phyloP scores from a whole-genome alignment of 1,140 invertebrate genomes.

The Elysia chlorotica region DNA sequence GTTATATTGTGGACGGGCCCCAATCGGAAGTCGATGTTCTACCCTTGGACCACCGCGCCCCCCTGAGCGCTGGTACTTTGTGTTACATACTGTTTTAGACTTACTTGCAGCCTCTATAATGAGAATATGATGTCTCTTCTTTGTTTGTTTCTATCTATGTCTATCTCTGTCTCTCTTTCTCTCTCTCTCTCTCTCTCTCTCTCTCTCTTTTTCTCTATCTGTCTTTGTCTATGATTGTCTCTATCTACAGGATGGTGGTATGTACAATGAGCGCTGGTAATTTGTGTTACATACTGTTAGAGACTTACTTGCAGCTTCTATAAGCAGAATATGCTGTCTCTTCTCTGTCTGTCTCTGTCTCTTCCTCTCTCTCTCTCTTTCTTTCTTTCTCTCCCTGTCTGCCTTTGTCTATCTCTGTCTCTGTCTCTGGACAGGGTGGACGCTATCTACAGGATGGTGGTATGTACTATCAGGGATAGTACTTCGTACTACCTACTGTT shows the following conservation, averaged over 20 bases:
- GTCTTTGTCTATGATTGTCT: slow-evolving; percentile 65
- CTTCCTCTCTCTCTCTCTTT: neutral
- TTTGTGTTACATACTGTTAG: neutral
- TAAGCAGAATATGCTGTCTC: neutral
- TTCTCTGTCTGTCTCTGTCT: neutral
- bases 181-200: too few relatives aligned
- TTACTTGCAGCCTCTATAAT: neutral
- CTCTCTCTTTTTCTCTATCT: too few relatives aligned
- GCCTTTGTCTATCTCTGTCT: too few relatives aligned
- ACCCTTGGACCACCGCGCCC: too few relatives aligned
- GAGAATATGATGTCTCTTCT: neutral
- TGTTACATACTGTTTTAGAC: neutral
- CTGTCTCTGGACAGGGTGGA: slow-evolving; percentile 66
- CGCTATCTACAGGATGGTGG: slow-evolving; percentile 64
- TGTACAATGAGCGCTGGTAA: neutral
- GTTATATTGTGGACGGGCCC: too few relatives aligned
- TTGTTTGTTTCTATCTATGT: neutral
- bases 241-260: slow-evolving; percentile 64
- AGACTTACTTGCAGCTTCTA: too few relatives aligned
- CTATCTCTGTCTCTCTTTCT: neutral
- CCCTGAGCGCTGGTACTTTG: neutral
- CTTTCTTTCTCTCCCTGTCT: too few relatives aligned
- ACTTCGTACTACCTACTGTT: neutral
- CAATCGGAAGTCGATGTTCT: too few relatives aligned
- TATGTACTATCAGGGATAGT: slow-evolving; percentile 25